A percentile compares a stretch with the other conserved stretches of the same genome.
Evolutionary conservation across 2,113 vertebrate species (phyloP).

Genomic region (Heloderma charlesbogerti): DNA sequence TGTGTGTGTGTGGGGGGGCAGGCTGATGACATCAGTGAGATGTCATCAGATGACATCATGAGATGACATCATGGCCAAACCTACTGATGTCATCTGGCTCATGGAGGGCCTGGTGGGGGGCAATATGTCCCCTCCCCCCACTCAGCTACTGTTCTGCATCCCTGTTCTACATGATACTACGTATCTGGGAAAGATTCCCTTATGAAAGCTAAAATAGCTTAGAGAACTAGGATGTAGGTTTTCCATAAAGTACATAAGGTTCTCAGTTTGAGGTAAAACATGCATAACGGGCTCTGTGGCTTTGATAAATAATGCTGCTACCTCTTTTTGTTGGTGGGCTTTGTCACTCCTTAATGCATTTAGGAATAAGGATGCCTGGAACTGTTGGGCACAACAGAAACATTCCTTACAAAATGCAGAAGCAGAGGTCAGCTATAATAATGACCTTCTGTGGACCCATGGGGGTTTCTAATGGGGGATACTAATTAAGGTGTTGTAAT

Average conservation of each 20-base stretch:
- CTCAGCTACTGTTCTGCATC: too few species aligned
- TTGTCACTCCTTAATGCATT: slow-evolving; percentile 38
- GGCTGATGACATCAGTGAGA: too few species aligned
- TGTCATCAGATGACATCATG: too few species aligned
- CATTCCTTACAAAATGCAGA: slow-evolving; percentile 4
- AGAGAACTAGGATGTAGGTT: neutral
- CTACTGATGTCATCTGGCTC: too few species aligned
- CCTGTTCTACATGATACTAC: neutral
- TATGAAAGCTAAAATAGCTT: neutral
- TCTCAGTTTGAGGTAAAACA: neutral
- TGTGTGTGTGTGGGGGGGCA: too few species aligned
- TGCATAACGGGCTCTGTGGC: neutral
- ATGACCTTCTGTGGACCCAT: neutral
- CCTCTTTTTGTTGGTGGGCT: neutral
- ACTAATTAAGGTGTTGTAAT: slow-evolving; percentile 23
- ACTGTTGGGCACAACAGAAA: slow-evolving; percentile 9
- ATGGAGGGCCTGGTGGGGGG: too few species aligned
- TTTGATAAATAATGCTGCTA: slow-evolving; percentile 13
- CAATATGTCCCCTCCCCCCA: too few species aligned
- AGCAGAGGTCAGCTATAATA: slow-evolving; percentile 2
- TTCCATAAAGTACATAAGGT: neutral
- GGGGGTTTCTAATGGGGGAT: slow-evolving; percentile 35
- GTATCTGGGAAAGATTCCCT: neutral
- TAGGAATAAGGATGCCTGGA: slow-evolving; percentile 21
- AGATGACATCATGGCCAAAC: too few species aligned